phyloP scores from a whole-genome alignment of 2,113 vertebrate species.

The Ursus arctos region DNA sequence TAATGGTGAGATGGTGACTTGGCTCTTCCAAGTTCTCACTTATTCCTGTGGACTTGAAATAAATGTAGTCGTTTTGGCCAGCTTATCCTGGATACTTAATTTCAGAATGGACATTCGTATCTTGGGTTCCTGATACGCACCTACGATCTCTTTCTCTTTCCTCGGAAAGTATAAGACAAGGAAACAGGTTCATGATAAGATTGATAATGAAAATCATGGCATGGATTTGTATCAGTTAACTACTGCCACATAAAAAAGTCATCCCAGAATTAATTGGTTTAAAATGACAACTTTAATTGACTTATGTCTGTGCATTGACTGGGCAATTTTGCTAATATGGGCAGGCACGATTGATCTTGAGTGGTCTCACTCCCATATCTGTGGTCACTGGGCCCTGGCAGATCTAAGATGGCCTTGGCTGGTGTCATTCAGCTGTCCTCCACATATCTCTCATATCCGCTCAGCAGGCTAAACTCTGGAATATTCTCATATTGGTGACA shows the following conservation, averaged over 20 bases:
- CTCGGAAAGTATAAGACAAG: neutral
- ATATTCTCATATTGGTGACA: neutral
- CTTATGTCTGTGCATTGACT: neutral
- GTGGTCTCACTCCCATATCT: neutral
- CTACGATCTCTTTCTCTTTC: neutral
- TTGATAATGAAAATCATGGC: neutral
- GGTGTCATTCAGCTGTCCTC: neutral
- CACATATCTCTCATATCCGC: neutral
- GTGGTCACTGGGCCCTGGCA: neutral
- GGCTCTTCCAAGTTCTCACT: neutral
- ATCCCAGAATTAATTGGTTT: neutral
- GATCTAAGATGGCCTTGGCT: neutral
- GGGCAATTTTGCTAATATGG: neutral
- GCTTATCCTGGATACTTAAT: neutral
- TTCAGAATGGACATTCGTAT: neutral
- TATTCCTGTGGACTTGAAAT: neutral
- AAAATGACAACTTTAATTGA: neutral
- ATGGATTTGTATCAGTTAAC: neutral
- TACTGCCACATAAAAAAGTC: neutral
- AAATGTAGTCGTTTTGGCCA: neutral
- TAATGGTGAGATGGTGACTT: neutral
- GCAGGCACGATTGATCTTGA: neutral
- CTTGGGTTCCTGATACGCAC: neutral
- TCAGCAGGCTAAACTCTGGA: neutral
- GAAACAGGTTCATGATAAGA: neutral